A percentile compares a stretch with the other conserved stretches of the same genome.
phyloP scores from a whole-genome alignment of 2,888 invertebrate species.

The Seira ritae region DNA sequence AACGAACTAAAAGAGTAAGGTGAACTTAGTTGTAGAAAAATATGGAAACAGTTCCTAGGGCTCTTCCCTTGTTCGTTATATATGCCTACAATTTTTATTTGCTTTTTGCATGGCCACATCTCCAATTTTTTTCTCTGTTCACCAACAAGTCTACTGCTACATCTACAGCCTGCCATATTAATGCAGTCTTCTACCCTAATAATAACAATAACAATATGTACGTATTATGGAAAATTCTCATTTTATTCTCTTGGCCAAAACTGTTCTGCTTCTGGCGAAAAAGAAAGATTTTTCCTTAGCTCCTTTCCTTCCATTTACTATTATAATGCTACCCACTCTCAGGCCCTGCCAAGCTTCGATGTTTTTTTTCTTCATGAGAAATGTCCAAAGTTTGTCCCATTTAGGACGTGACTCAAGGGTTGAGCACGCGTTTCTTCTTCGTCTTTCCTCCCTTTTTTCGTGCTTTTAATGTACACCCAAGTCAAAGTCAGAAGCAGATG shows the following conservation, averaged over 20 bases:
- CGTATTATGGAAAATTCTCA: background rate
- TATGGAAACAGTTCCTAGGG: background rate
- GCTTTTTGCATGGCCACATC: background rate
- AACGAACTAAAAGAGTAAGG: background rate
- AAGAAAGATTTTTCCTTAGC: background rate
- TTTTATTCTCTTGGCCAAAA: conserved; percentile 15
- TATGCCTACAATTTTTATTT: background rate
- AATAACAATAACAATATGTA: conserved; percentile 32
- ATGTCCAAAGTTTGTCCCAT: conserved; percentile 64
- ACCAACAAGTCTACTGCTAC: background rate
- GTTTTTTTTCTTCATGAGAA: conserved; percentile 56
- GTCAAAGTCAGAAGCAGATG: conserved; percentile 30
- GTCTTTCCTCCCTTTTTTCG: background rate
- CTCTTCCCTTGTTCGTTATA: no score
- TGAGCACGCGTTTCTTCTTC: conserved; percentile 54
- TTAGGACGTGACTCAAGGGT: conserved; percentile 63
- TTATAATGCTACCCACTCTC: no score
- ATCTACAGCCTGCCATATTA: conserved; percentile 11
- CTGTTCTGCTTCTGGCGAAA: background rate
- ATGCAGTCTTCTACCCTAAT: background rate
- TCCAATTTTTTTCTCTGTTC: background rate
- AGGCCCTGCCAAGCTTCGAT: conserved; percentile 57
- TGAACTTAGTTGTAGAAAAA: background rate
- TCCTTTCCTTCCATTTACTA: conserved; percentile 26
- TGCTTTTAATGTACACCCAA: conserved; percentile 14